A percentile compares a stretch with the other conserved stretches of the same genome.
phyloP scores from a whole-genome alignment of 1,140 invertebrate species.

The Brachionus manjavacas region DNA sequence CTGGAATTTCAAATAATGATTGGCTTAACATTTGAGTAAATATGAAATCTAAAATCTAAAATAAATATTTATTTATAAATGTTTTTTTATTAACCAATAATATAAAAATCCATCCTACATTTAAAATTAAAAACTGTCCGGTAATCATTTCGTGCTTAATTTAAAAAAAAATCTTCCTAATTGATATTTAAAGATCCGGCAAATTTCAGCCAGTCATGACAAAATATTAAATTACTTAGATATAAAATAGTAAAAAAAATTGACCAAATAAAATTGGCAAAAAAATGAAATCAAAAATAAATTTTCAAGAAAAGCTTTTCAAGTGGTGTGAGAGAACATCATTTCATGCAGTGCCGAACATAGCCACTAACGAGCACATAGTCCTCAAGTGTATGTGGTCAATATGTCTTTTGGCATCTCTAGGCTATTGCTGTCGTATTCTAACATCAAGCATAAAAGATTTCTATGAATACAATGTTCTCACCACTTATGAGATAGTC shows the following conservation, averaged over 20 bases:
- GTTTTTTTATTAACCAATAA: not conserved
- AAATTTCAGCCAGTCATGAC: not conserved
- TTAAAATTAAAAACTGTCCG: not conserved
- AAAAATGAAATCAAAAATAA: slow-evolving; percentile 10
- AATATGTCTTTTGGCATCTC: slow-evolving; percentile 24
- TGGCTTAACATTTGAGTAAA: no score
- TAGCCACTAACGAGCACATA: slow-evolving; percentile 17
- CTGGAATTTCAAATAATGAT: no score
- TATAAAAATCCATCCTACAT: not conserved
- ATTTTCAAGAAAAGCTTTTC: not conserved
- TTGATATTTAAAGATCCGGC: not conserved
- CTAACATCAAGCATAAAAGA: slow-evolving; percentile 16
- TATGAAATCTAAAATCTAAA: no score
- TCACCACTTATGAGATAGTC: slow-evolving; percentile 10
- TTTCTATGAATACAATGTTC: slow-evolving; percentile 19
- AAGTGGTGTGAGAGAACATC: slow-evolving; percentile 13
- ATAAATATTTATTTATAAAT: no score
- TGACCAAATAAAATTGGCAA: not conserved
- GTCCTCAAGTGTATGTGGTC: slow-evolving; percentile 5
- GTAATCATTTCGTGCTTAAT: not conserved
- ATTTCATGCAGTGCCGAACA: slow-evolving; percentile 39
- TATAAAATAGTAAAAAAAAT: not conserved
- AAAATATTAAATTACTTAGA: not conserved
- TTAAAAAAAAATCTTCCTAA: not conserved
- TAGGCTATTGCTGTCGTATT: slow-evolving; percentile 26